Evolutionary conservation across 2,797 vertebrate genomes (phyloP), one percentile per base, ranked within the genome.

Genomic region (Dryobates pubescens): DNA sequence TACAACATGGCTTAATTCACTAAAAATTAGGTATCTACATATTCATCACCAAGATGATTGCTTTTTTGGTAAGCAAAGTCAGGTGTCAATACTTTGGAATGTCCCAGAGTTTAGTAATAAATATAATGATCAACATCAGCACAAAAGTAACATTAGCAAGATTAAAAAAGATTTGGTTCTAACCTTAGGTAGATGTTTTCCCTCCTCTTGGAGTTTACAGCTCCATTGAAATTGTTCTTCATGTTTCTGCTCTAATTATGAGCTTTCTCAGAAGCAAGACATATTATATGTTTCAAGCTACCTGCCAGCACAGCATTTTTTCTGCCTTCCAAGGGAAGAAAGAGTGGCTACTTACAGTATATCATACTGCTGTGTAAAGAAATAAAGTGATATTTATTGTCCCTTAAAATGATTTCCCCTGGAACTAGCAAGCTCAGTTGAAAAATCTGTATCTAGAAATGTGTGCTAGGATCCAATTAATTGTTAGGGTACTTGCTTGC

Each of bases 331-430:
- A 8, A 83, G 82, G 86, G 54, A 65, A 85, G 76, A 27, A 70
- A 85, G 63, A 36, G 62, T 91, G 62, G 58, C 57, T 89, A 87
- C 80, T 82, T 32, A 14, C 86, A 74, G 51, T 81, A 47, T 62
- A 79, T 92, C 90, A 86, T 70, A 74, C n/a, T 88, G 84, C 87
- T 88, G 82, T 59, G 71, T 76, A 62, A 17, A 86, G 92, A 93
- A 92, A 94, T 94, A 93, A 88, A 96, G 65, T 59, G 71, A 20
- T 94, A 91, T 95, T 96, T 96, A 95, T 95, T 93, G 88, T 95
- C 75, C 88, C 78, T 91, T 94, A 85, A 93, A 86, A 85, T 82
- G 14, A 95, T 86, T 94, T 94, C 77, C 51, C 38, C 53, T 53
- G 80, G 65, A 95, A 95, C 38, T 94, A 85, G 83, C 91, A 90